A percentile compares a stretch with the other conserved stretches of the same genome.
These are phyloP conservation scores for Cydia pomonella DNA, from an alignment of 1,140 invertebrate genomes.

Conservation along the genomic window DNA sequence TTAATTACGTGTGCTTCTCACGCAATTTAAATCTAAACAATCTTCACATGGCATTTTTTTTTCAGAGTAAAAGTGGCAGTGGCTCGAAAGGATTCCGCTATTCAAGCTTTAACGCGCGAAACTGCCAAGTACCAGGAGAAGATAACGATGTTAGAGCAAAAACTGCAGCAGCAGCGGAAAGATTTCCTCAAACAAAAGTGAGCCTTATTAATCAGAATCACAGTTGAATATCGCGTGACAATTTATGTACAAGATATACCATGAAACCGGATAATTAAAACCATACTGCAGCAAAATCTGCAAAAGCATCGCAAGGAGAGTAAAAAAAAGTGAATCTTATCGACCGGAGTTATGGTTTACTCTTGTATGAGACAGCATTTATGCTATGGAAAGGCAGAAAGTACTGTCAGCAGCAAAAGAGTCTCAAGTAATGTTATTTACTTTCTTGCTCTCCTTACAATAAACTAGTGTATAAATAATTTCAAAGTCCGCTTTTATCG, in stretches of 20 bases:
- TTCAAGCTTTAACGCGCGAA: slow-evolving; percentile 86
- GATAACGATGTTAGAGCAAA: slow-evolving; percentile 87
- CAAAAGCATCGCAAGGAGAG: background rate
- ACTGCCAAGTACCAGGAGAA: slow-evolving; percentile 85
- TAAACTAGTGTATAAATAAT: too few species aligned
- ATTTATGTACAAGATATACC: background rate
- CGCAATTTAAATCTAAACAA: background rate
- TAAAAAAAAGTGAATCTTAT: background rate
- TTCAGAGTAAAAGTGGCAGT: slow-evolving; percentile 89
- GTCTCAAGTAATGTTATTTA: too few species aligned
- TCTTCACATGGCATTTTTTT: slow-evolving; percentile 35
- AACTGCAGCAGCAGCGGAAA: slow-evolving; percentile 88
- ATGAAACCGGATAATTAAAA: background rate
- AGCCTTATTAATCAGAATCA: background rate
- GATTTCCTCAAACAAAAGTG: slow-evolving; percentile 80
- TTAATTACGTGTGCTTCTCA: too few species aligned
- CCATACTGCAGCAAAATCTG: background rate
- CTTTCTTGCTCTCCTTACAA: too few species aligned
- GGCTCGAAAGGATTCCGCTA: slow-evolving; percentile 87
- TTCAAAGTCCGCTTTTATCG: too few species aligned
- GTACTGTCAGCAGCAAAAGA: too few species aligned
- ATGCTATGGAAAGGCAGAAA: too few species aligned
- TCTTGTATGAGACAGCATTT: background rate
- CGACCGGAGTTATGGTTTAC: too few species aligned
- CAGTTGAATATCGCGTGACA: background rate